Evolutionary conservation across 2,113 vertebrate species (phyloP).

Genomic region (Urocolius indicus): DNA sequence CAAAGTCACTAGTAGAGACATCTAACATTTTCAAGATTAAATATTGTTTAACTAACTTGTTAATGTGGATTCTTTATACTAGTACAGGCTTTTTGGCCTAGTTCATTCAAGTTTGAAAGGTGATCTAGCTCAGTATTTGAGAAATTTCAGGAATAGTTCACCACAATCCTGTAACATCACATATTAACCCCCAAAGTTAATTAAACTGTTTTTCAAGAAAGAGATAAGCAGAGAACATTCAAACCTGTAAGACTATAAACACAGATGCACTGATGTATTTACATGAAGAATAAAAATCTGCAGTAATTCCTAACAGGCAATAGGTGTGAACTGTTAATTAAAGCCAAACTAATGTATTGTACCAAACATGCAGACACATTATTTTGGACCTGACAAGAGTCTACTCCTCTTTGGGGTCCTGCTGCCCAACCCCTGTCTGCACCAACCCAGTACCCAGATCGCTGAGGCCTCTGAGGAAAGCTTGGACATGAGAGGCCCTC

Average conservation of each 20-base stretch:
- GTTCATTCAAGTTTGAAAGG: background rate
- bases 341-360: background rate
- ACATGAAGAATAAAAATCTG: background rate
- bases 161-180: background rate
- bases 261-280: rapidly evolving
- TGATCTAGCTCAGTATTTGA: background rate
- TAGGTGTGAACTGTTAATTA: background rate
- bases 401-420: background rate
- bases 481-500: background rate
- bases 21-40: background rate
- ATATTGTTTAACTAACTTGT: background rate
- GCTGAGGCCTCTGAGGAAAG: background rate
- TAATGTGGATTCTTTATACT: background rate
- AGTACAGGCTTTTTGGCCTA: background rate
- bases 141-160: background rate
- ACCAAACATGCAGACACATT: background rate
- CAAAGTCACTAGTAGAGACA: background rate
- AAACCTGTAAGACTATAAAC: background rate
- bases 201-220: background rate
- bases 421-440: background rate
- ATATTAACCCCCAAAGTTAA: background rate
- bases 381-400: background rate
- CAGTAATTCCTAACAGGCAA: background rate
- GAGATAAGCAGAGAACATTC: background rate
- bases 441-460: background rate